phyloP scores from a whole-genome alignment of 1,140 invertebrate species.

The Himalopsyche phryganea region DNA sequence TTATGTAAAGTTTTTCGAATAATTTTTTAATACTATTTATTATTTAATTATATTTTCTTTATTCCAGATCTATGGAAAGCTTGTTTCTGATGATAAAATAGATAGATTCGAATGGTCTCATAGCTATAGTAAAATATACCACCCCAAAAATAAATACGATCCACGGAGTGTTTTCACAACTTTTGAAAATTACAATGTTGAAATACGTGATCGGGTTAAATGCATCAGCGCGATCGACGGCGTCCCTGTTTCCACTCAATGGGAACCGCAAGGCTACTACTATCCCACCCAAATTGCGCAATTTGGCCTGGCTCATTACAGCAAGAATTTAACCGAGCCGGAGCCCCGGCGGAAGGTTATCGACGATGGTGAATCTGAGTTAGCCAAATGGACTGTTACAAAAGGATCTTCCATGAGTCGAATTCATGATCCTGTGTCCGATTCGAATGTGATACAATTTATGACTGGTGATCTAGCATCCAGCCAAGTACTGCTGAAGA shows the following conservation, averaged over 20 bases:
- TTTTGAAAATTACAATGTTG: slow-evolving; percentile 97
- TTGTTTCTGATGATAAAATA: slow-evolving; percentile 64
- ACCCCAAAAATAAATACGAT: slow-evolving; percentile 84
- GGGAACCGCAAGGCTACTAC: slow-evolving; percentile 90
- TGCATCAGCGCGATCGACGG: slow-evolving; percentile 90
- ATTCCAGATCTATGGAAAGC: slow-evolving; percentile 70
- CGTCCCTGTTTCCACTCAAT: slow-evolving; percentile 92
- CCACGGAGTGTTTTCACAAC: slow-evolving; percentile 88
- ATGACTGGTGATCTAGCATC: slow-evolving; percentile 65
- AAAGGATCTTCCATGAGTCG: slow-evolving; percentile 61
- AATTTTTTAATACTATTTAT: no score
- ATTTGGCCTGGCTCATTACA: slow-evolving; percentile 95
- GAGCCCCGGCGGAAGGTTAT: slow-evolving; percentile 65
- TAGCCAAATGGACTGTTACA: slow-evolving; percentile 65
- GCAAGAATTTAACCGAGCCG: slow-evolving; percentile 84
- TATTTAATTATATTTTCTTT: no score
- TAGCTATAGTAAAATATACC: slow-evolving; percentile 88
- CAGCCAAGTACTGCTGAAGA: slow-evolving; percentile 64
- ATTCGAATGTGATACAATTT: slow-evolving; percentile 65
- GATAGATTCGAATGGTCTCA: slow-evolving; percentile 91
- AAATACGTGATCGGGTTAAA: slow-evolving; percentile 90
- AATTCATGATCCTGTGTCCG: slow-evolving; percentile 56
- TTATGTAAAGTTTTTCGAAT: no score
- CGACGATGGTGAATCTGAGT: slow-evolving; percentile 69
- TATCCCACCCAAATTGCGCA: slow-evolving; percentile 99